A percentile compares a stretch with the other conserved stretches of the same genome.
These are phyloP conservation scores for Laticauda colubrina DNA, from an alignment of 2,113 vertebrate species.

Conservation along the genomic window DNA sequence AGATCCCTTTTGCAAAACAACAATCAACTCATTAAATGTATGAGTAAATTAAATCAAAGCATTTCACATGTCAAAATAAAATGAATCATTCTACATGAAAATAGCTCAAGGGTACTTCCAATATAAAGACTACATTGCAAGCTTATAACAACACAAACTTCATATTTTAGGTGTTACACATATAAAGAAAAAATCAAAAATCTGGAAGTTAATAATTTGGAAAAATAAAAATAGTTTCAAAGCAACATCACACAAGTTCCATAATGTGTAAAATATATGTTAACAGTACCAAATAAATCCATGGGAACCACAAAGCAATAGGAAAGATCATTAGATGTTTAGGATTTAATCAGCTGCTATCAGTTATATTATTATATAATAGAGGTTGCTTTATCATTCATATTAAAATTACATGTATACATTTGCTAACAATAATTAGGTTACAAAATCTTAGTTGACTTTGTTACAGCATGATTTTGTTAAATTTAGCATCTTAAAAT, in stretches of 20 bases:
- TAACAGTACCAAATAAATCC: neutral
- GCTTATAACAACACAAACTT: neutral
- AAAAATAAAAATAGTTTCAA: neutral
- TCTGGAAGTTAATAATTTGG: neutral
- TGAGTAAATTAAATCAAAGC: conserved; percentile 52
- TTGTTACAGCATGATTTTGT: neutral
- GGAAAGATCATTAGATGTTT: neutral
- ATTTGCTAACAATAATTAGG: neutral
- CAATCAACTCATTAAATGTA: conserved; percentile 49
- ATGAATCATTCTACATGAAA: conserved; percentile 12
- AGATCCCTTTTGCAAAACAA: conserved; percentile 58
- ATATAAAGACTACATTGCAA: neutral
- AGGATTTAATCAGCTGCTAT: neutral
- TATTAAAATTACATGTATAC: neutral
- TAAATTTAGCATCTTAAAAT: neutral
- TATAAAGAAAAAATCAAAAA: neutral
- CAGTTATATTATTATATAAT: neutral
- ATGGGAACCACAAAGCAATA: neutral
- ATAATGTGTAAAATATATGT: neutral
- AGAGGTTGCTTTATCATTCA: neutral
- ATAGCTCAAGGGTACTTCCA: neutral
- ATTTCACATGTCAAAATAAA: conserved; percentile 29
- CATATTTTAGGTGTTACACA: neutral
- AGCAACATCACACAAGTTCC: neutral
- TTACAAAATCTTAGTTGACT: neutral